Evolutionary conservation across 1,140 invertebrate genomes (phyloP).

Genomic region (Orussus abietinus): DNA sequence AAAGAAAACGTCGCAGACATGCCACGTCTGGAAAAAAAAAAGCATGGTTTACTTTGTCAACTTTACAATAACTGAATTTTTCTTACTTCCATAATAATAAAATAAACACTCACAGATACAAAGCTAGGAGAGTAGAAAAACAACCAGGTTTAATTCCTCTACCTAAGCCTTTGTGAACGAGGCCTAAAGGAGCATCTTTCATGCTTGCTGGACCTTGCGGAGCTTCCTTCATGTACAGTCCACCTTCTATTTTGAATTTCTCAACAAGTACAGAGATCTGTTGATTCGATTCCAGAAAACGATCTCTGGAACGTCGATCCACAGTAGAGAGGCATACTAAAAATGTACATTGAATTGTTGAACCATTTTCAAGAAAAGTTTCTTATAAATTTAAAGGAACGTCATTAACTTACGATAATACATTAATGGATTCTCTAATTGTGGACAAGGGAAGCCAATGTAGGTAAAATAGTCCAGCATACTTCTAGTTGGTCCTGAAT

Average conservation of each 20-base stretch:
- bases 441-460: conserved; percentile 89
- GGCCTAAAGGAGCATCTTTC: conserved; percentile 35
- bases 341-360: conserved; percentile 24
- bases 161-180: conserved; percentile 41
- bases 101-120: conserved; percentile 70
- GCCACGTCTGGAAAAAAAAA: conserved; percentile 60
- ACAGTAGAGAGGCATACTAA: conserved; percentile 87
- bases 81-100: neutral
- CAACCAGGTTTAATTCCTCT: conserved; percentile 63
- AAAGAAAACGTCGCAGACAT: conserved; percentile 74
- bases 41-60: conserved; percentile 4
- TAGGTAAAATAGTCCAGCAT: conserved; percentile 88
- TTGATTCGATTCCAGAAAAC: conserved; percentile 88
- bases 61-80: neutral
- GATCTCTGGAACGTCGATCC: conserved; percentile 79
- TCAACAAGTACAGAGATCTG: conserved; percentile 89
- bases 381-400: conserved; percentile 3
- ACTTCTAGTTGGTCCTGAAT: conserved; percentile 82
- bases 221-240: conserved; percentile 62
- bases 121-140: conserved; percentile 66
- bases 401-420: conserved; percentile 74
- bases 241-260: conserved; percentile 82
- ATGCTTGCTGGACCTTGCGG: conserved; percentile 47
- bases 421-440: conserved; percentile 89
- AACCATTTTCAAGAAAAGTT: conserved; percentile 6